Evolutionary conservation across 2,888 invertebrate genomes (phyloP).

Genomic region (Oligia fasciuncula): DNA sequence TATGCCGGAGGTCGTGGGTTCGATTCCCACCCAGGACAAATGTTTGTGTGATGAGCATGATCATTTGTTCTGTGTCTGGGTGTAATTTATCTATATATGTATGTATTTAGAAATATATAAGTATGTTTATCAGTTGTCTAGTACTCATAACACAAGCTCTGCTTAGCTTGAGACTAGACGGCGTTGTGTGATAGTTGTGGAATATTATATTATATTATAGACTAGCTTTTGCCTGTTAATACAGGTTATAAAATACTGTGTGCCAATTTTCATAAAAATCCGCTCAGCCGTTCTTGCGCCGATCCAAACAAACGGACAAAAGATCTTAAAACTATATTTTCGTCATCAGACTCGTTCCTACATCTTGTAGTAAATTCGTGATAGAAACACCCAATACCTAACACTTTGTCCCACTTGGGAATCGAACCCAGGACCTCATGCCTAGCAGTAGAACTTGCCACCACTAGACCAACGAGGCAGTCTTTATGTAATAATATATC

Average conservation of each 20-base stretch:
- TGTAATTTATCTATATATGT: too few species aligned
- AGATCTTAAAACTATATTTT: background rate
- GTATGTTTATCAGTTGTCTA: too few species aligned
- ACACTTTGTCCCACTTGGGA: background rate
- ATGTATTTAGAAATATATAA: too few species aligned
- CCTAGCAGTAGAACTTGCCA: background rate
- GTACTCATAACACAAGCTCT: too few species aligned
- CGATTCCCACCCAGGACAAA: too few species aligned
- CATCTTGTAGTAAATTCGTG: background rate
- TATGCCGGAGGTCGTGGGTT: too few species aligned
- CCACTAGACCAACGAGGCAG: background rate
- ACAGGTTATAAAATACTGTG: too few species aligned
- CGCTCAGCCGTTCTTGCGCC: background rate
- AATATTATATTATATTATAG: too few species aligned
- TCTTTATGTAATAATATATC: background rate
- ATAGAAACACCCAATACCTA: background rate
- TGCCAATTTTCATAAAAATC: background rate
- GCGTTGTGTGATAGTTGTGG: too few species aligned
- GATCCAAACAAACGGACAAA: background rate
- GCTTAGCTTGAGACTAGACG: too few species aligned
- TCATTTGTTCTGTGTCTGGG: too few species aligned
- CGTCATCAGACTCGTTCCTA: background rate
- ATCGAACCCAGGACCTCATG: background rate
- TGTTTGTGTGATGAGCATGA: too few species aligned
- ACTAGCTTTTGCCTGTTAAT: background rate